Base-by-base conservation (phyloP, 2,888 invertebrate species). In the Diplazon laetatorius region DNA sequence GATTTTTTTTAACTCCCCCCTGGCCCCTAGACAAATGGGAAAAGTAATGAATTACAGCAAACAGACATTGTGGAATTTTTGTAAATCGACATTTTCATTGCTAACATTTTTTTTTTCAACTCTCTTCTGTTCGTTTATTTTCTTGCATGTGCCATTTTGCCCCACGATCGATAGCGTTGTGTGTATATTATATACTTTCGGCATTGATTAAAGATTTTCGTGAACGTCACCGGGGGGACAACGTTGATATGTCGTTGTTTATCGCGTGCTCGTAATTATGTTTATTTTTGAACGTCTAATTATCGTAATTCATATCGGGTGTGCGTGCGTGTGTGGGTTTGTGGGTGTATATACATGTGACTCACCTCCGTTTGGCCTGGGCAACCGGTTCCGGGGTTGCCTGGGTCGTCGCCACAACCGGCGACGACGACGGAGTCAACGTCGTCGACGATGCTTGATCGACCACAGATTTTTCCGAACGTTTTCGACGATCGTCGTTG, bases 401-500 rank as follows among this genome's bases (percentile, higher is more conserved):
- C 55, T 76, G 76, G 6, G 77, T 79, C 22, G 77, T 74, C 22
- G 76, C 71, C 22, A 71, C 52, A 46, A 79, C 59, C 35, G 84
- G 79, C 2, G 80, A 80, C 42, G 86, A 82, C 59, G 85, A 80
- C 4, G 84, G 74, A 12, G 82, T 80, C 9, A 62, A 16, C 20
- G 57, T 25, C 4, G 83, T 82, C 10, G 83, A 25, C 2, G 73
- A 30, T n/a, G 44, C 39, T 48, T 52, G 71, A 5, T 50, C 5
- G 10, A n/a, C 42, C 8, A 55, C 52, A 1, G 83, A 71, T 46
- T 86, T 87, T 10, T 88, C 88, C 42, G 89, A 88, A 35, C 89
- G 82, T 70, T 89, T 89, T 35, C 89, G 87, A 18, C 89, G 87
- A 42, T 88, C 87, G 12, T 77, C 82, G 48, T 76, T 80, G 50